phyloP scores from a whole-genome alignment of 2,797 vertebrate genomes.

The Myripristis murdjan region DNA sequence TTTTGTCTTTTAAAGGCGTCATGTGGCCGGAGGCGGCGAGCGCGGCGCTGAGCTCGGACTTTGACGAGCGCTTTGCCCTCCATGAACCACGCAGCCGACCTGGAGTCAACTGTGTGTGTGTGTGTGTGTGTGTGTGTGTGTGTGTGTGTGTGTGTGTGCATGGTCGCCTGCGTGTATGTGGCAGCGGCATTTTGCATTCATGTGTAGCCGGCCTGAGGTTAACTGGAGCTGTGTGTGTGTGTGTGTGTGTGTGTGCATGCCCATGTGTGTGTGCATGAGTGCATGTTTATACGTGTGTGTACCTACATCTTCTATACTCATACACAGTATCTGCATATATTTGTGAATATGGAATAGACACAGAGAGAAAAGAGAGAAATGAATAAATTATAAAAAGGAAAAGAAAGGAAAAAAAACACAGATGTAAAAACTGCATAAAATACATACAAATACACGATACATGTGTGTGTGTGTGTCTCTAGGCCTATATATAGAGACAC shows the following conservation, averaged over 20 bases:
- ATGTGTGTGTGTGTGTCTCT: too few species aligned
- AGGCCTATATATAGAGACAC: too few species aligned
- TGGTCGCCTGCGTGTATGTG: neutral
- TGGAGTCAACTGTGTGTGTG: neutral
- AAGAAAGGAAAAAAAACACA: too few species aligned
- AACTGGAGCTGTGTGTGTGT: constrained; percentile 20
- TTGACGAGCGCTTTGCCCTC: constrained; percentile 8
- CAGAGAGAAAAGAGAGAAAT: too few species aligned
- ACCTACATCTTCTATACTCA: neutral
- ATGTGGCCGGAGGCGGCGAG: too few species aligned
- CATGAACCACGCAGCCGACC: too few species aligned
- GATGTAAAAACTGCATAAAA: too few species aligned
- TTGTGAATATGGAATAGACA: neutral
- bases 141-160: neutral
- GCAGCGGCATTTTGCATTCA: neutral
- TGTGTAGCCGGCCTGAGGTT: constrained; percentile 69
- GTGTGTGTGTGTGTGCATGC: constrained; percentile 8
- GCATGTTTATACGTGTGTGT: constrained; percentile 8
- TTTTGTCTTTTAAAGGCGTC: neutral
- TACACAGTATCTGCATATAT: constrained; percentile 11
- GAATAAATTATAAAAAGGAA: too few species aligned
- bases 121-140: neutral
- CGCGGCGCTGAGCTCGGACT: too few species aligned
- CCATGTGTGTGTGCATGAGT: neutral
- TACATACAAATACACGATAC: too few species aligned